Percentiles rank a stretch among this genome's conserved stretches.
Evolutionary conservation across 2,113 vertebrate species (phyloP).

Genomic region (Microtus oregoni): DNA sequence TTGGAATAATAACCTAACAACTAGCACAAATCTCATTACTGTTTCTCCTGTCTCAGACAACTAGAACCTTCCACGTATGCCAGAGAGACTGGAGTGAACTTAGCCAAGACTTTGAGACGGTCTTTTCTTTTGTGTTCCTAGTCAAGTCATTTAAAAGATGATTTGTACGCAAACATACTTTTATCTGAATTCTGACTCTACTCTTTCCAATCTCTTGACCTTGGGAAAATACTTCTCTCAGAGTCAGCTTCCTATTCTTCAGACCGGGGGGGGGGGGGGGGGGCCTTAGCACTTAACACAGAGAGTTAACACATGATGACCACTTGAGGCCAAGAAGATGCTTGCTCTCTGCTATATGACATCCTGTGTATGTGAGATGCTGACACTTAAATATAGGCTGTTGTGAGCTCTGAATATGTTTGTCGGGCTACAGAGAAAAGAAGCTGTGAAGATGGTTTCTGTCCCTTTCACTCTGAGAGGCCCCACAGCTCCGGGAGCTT

Average conservation of each 20-base stretch:
- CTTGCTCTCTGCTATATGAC: background rate
- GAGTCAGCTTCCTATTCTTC: background rate
- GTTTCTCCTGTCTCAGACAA: background rate
- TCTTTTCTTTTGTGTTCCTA: background rate
- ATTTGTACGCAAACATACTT: background rate
- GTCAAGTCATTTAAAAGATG: background rate
- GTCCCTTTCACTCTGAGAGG: background rate
- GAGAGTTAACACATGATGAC: background rate
- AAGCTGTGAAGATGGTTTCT: background rate
- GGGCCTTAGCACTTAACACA: background rate
- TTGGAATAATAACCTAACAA: background rate
- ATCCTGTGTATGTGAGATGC: background rate
- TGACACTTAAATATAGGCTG: background rate
- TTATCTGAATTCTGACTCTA: background rate
- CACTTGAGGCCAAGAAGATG: background rate
- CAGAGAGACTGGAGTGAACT: background rate
- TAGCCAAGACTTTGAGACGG: background rate
- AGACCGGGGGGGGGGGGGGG: background rate
- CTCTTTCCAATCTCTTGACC: background rate
- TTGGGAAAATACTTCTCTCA: constrained; percentile 10
- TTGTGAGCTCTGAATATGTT: background rate
- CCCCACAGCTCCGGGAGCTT: background rate
- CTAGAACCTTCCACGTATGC: background rate
- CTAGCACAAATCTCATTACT: background rate
- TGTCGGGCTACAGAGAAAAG: background rate